Base-by-base conservation (phyloP, 2,113 vertebrate species). In the Microtus montanus region DNA sequence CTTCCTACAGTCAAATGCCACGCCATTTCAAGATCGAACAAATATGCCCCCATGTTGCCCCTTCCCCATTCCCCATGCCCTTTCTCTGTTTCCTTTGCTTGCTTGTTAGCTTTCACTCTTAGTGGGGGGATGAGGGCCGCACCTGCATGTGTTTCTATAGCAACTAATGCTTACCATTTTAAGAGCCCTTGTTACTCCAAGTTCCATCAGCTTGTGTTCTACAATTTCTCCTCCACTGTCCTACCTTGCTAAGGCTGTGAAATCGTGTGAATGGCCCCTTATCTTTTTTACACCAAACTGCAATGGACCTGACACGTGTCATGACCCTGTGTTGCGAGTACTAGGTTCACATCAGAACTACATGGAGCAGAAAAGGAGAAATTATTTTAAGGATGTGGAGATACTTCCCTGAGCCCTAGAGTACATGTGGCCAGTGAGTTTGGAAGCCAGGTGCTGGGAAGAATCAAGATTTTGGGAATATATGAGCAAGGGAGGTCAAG, bases 351-450 rank as follows among this genome's bases (percentile, higher is more conserved):
- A 93, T 0, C 52, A 49, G 86, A 89, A 89, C 12, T 61, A 87
- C 38, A 96, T 6, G 86, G 94, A 89, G 20, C 64, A 82, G 11
- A 75, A 93, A 87, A 30, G 20, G 35, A n/a, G 4, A 28, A 41
- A 93, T 94, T 85, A 89, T 78, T 89, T 80, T 80, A 84, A 91
- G 26, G 70, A 87, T n/a, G 70, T 22, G 75, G 52, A 75, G 44
- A 73, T 77, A 47, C 15, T 96, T 95, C 68, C 83, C 41, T 89
- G 71, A 90, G n/a, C 52, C 38, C 17, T 58, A 7, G 22, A 2
- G n/a, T 41, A 83, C 15, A 7, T 28, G 0, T 20, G 52, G 35
- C 41, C 78, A 73, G 7, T 58, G 26, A 93, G 44, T 15, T 86
- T 68, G 92, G 54, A 24, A 73, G n/a, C 26, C 52, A 78, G 41